These are phyloP conservation scores for Luscinia megarhynchos DNA, from an alignment of 2,797 vertebrate genomes.

Conservation along the genomic window DNA sequence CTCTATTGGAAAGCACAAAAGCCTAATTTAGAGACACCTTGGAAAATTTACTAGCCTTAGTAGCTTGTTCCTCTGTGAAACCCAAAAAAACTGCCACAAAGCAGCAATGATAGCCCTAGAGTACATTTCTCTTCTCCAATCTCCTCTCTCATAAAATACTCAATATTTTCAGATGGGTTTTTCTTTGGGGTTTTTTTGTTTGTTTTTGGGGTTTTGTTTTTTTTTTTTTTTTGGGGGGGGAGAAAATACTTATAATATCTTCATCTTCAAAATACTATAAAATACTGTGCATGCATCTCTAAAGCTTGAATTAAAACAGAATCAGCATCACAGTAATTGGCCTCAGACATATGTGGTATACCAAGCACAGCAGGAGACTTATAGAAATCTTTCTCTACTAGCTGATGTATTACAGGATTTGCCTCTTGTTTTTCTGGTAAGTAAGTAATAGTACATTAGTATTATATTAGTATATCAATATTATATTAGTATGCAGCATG, in stretches of 20 bases:
- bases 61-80: neutral
- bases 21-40: slow-evolving; percentile 64
- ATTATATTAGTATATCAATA: no score
- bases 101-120: neutral
- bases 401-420: neutral
- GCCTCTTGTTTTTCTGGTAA: neutral
- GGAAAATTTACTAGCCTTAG: slow-evolving; percentile 69
- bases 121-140: neutral
- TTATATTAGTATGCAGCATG: neutral
- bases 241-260: neutral
- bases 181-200: neutral
- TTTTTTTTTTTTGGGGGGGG: no score
- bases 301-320: neutral
- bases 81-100: neutral
- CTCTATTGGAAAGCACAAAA: neutral
- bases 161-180: neutral
- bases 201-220: neutral
- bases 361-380: neutral
- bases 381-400: neutral
- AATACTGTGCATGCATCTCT: neutral
- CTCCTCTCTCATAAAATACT: neutral
- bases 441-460: neutral
- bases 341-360: neutral
- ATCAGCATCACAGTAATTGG: neutral
- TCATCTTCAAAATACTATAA: neutral